Conservation (phyloP, 2,113 vertebrate genomes). For the Pterocles orientalis region DNA sequence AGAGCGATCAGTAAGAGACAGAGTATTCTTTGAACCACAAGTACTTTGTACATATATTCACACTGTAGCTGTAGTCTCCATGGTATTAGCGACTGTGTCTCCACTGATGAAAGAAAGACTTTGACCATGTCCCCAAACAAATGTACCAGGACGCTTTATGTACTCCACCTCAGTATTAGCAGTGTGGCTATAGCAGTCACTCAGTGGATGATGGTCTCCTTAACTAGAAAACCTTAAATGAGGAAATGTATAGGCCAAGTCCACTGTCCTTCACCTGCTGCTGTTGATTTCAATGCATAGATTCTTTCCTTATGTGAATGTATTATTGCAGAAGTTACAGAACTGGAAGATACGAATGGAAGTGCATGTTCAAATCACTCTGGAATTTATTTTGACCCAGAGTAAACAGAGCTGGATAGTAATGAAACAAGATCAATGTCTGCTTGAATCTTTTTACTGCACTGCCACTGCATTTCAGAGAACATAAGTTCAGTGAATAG, state of each 20-base stretch:
- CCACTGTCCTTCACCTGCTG: neutral
- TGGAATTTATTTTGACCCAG: neutral
- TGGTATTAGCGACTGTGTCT: neutral
- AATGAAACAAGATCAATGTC: neutral
- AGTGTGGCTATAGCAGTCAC: neutral
- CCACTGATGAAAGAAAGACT: neutral
- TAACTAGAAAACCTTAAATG: neutral
- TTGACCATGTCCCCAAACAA: neutral
- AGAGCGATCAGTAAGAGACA: neutral
- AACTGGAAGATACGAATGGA: neutral
- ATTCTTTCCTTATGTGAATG: neutral
- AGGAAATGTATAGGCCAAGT: neutral
- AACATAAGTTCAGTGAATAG: neutral
- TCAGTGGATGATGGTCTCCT: neutral
- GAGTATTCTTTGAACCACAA: neutral
- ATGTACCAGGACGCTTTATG: fast-evolving
- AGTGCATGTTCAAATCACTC: neutral
- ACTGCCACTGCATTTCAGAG: neutral
- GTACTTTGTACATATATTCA: neutral
- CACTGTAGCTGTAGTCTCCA: neutral
- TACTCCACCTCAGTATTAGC: no score
- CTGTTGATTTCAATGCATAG: neutral
- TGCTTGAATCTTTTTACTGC: neutral
- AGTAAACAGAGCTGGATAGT: neutral
- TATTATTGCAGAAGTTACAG: neutral